Conservation (phyloP, 1,140 invertebrate genomes). For the Bombus impatiens region DNA sequence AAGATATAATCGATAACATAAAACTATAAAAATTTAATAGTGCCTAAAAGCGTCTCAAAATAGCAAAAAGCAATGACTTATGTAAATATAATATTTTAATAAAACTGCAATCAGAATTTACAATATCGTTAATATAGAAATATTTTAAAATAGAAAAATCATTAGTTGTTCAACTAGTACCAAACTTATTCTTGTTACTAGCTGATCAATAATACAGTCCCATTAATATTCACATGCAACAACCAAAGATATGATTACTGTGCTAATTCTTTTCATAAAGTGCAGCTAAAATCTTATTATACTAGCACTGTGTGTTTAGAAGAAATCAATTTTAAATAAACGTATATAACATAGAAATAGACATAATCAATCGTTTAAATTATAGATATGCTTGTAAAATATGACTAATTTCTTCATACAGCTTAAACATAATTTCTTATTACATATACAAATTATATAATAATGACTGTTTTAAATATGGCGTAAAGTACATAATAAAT, state of each 20-base stretch:
- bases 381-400: slow-evolving; percentile 27
- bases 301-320: slow-evolving; percentile 32
- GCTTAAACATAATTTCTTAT: slow-evolving; percentile 19
- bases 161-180: slow-evolving; percentile 53
- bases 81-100: slow-evolving; percentile 33
- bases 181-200: slow-evolving; percentile 62
- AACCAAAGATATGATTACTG: slow-evolving; percentile 29
- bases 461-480: slow-evolving; percentile 48
- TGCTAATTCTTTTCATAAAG: slow-evolving; percentile 39
- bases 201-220: slow-evolving; percentile 44
- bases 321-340: slow-evolving; percentile 47
- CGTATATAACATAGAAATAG: slow-evolving; percentile 23
- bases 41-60: slow-evolving; percentile 38
- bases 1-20: slow-evolving; percentile 35
- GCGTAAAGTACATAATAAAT: slow-evolving; percentile 23
- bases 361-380: slow-evolving; percentile 17
- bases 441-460: slow-evolving; percentile 25
- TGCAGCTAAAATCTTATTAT: slow-evolving; percentile 34
- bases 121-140: slow-evolving; percentile 3
- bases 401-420: slow-evolving; percentile 36
- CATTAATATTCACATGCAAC: slow-evolving; percentile 58
- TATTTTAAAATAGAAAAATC: slow-evolving; percentile 31
- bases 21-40: slow-evolving; percentile 25
- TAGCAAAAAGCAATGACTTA: slow-evolving; percentile 41
- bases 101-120: slow-evolving; percentile 24